Percentiles rank a stretch among this genome's conserved stretches.
Conservation (phyloP, 2,888 invertebrate species). For the Cinara cedri region DNA sequence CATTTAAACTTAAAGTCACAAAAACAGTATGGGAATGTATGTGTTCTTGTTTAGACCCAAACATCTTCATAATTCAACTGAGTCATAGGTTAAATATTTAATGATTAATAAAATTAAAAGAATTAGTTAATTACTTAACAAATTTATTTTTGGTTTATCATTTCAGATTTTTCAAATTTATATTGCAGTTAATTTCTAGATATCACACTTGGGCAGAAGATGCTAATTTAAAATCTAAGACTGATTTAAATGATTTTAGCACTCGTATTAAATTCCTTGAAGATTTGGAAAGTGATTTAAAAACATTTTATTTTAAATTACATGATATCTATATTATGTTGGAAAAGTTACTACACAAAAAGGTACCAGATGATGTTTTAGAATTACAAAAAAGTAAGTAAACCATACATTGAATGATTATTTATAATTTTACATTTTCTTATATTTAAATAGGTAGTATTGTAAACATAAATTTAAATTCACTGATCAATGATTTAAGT, state of each 20-base stretch:
- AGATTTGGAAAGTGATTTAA: slow-evolving; percentile 46
- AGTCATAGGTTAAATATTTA: slow-evolving; percentile 66
- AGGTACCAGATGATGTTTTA: slow-evolving; percentile 22
- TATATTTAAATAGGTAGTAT: slow-evolving; percentile 48
- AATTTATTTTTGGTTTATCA: slow-evolving; percentile 37
- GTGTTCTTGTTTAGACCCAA: slow-evolving; percentile 75
- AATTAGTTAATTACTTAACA: background rate
- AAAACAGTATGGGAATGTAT: slow-evolving; percentile 67
- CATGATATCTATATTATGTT: slow-evolving; percentile 43
- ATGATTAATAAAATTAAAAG: background rate
- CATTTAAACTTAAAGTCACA: slow-evolving; percentile 63
- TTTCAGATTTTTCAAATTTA: slow-evolving; percentile 84
- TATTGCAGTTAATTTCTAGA: slow-evolving; percentile 80
- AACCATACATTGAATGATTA: background rate
- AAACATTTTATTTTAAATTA: slow-evolving; percentile 41
- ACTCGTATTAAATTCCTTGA: slow-evolving; percentile 42
- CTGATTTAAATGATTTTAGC: slow-evolving; percentile 43
- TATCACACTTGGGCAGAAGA: slow-evolving; percentile 73
- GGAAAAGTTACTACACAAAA: slow-evolving; percentile 12
- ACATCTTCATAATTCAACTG: slow-evolving; percentile 79
- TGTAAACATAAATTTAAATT: slow-evolving; percentile 26
- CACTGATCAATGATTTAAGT: slow-evolving; percentile 32
- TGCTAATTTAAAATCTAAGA: slow-evolving; percentile 37
- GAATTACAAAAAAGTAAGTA: slow-evolving; percentile 42
- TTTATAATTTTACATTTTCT: background rate